Base-by-base conservation (phyloP, 2,797 vertebrate genomes). In the Chaenodraco wilsoni region DNA sequence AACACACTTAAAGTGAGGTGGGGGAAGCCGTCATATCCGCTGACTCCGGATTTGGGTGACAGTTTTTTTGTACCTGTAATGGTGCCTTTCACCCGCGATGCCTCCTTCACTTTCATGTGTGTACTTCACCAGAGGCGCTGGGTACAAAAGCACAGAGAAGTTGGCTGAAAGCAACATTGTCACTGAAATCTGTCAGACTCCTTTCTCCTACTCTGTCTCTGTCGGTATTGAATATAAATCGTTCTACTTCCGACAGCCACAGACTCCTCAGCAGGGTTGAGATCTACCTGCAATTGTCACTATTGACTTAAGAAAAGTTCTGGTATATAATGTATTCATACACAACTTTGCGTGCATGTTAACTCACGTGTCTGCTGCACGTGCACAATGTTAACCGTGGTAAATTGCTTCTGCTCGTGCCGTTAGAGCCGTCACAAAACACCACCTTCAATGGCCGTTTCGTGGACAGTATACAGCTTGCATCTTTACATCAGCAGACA, bases 31-130 rank as follows among this genome's bases (percentile, higher is more conserved):
- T 91, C 88, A 86, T 46, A 71, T 52, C 65, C 10, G 10, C 65
- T 67, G 66, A 80, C 84, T 90, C 71, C 17, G 27, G 79, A 82
- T 91, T 43, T 63, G 62, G 74, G 63, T 87, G 91, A 91, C 89
- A 89, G 89, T 89, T 91, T 87, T 91, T 92, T 89, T 86, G 79
- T 82, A 77, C 76, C 68, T 73, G 83, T 90, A 88, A 90, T 89
- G 79, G 77, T 54, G 79, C 70, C 51, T 19, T 72, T 86, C 67
- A 49, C 63, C 40, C 82, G 85, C 84, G 12, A 83, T 49, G 79
- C 80, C 82, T 75, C 76, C 70, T 67, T 59, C 74, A 49, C 90
- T 89, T 91, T 93, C 82, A 91, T 89, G 87, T 83, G 86, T 73
- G 58, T 40, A 69, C 87, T 91, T 86, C 89, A 93, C 90, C 80